A percentile compares a stretch with the other conserved stretches of the same genome.
Conservation (phyloP, 2,113 vertebrate genomes). For the Rhinopomastus cyanomelas region DNA sequence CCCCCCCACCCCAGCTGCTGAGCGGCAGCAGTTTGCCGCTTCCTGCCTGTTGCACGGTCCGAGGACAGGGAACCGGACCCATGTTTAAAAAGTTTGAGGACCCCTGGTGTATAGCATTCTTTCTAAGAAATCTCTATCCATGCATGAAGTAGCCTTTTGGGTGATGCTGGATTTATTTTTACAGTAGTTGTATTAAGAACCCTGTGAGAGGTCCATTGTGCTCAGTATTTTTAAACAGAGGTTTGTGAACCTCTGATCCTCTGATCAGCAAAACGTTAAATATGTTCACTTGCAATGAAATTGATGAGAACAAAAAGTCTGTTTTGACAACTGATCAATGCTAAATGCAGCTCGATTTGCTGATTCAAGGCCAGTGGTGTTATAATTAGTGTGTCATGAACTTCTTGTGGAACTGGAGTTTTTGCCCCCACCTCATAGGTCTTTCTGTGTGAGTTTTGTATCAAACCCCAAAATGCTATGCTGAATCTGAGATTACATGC, state of each 20-base stretch:
- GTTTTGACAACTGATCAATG: neutral
- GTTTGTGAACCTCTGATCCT: neutral
- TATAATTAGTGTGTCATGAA: accelerated
- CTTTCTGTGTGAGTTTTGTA: neutral
- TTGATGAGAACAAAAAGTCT: neutral
- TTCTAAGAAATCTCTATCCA: neutral
- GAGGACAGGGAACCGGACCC: no score
- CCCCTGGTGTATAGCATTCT: neutral
- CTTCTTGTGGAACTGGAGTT: neutral
- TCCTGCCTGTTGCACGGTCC: no score
- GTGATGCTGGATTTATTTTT: neutral
- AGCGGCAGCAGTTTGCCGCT: no score
- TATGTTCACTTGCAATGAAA: neutral
- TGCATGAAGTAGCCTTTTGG: neutral
- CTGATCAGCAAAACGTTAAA: neutral
- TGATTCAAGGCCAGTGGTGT: neutral
- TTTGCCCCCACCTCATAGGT: neutral
- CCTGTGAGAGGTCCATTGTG: neutral
- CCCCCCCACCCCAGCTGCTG: no score
- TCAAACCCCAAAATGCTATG: neutral
- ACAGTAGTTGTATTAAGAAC: neutral
- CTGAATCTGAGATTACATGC: neutral
- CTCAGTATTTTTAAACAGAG: neutral
- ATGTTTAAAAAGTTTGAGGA: no score
- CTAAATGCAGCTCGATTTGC: neutral